These are phyloP conservation scores for Bathynomus jamesi DNA, from an alignment of 1,140 invertebrate species.

Conservation along the genomic window DNA sequence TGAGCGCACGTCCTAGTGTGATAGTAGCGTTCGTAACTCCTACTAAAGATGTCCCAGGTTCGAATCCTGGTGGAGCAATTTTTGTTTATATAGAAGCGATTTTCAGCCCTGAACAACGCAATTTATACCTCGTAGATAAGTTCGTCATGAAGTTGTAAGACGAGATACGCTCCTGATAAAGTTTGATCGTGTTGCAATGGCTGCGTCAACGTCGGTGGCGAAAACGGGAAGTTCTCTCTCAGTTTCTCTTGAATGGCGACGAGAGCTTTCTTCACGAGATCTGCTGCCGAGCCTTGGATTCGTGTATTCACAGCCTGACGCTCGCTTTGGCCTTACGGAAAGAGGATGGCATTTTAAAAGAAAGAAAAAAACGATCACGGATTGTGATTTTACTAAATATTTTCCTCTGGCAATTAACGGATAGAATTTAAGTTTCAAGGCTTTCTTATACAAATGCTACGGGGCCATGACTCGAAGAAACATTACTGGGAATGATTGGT, in stretches of 20 bases:
- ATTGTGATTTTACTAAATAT: too few species aligned
- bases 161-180: slow-evolving; percentile 52
- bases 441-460: too few species aligned
- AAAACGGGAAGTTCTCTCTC: slow-evolving; percentile 36
- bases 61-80: neutral
- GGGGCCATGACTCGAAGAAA: too few species aligned
- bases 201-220: slow-evolving; percentile 21
- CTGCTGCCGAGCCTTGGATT: slow-evolving; percentile 92
- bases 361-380: too few species aligned
- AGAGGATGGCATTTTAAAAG: too few species aligned
- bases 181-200: slow-evolving; percentile 35
- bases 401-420: too few species aligned
- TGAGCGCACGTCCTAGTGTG: neutral
- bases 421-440: too few species aligned
- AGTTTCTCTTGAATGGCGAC: slow-evolving; percentile 59
- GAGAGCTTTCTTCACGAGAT: slow-evolving; percentile 88
- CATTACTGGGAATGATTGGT: too few species aligned
- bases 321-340: slow-evolving; percentile 68
- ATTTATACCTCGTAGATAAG: slow-evolving; percentile 89
- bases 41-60: neutral
- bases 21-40: neutral
- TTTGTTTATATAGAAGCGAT: too few species aligned
- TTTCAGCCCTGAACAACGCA: too few species aligned
- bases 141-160: slow-evolving; percentile 93
- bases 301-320: slow-evolving; percentile 90